Percentiles rank a stretch among this genome's conserved stretches.
Conservation (phyloP, 2,888 invertebrate genomes). For the Drosophila anomalata region DNA sequence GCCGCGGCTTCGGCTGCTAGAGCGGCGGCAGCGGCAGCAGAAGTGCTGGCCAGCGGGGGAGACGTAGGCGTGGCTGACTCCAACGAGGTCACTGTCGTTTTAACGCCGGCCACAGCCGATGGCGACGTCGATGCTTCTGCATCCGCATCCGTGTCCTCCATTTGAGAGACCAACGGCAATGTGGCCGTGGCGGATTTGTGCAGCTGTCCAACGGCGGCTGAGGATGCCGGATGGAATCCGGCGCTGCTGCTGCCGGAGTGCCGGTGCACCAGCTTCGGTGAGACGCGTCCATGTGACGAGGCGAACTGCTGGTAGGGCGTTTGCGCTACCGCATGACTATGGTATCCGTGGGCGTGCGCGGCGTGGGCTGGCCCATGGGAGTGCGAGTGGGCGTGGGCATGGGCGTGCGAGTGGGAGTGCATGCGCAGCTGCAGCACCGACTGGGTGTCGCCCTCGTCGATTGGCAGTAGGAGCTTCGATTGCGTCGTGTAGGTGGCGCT, state of each 20-base stretch:
- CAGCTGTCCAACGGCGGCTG: conserved; percentile 60
- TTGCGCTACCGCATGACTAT: conserved; percentile 50
- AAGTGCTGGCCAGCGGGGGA: conserved; percentile 64
- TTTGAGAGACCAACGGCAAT: conserved; percentile 83
- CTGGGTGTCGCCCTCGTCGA: conserved; percentile 82
- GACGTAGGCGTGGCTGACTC: conserved; percentile 59
- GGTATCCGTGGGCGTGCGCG: conserved; percentile 56
- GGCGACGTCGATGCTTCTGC: conserved; percentile 82
- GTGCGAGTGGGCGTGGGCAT: conserved; percentile 61
- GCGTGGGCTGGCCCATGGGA: conserved; percentile 46
- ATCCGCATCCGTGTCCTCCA: conserved; percentile 80
- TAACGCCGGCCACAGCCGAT: conserved; percentile 72
- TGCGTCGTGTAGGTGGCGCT: conserved; percentile 83
- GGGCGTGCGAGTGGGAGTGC: conserved; percentile 70
- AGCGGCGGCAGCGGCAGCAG: conserved; percentile 59
- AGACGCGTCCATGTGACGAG: conserved; percentile 76
- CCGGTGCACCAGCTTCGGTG: conserved; percentile 81
- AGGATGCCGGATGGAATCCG: conserved; percentile 73
- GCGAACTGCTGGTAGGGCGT: conserved; percentile 72
- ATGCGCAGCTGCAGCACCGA: conserved; percentile 79
- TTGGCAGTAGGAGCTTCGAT: conserved; percentile 84
- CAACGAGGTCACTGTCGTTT: conserved; percentile 62
- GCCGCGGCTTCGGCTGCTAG: conserved; percentile 46
- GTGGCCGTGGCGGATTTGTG: conserved; percentile 84
- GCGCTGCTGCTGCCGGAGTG: conserved; percentile 81